Conservation (phyloP, 2,113 vertebrate genomes). For the Ceyx margarethae region DNA sequence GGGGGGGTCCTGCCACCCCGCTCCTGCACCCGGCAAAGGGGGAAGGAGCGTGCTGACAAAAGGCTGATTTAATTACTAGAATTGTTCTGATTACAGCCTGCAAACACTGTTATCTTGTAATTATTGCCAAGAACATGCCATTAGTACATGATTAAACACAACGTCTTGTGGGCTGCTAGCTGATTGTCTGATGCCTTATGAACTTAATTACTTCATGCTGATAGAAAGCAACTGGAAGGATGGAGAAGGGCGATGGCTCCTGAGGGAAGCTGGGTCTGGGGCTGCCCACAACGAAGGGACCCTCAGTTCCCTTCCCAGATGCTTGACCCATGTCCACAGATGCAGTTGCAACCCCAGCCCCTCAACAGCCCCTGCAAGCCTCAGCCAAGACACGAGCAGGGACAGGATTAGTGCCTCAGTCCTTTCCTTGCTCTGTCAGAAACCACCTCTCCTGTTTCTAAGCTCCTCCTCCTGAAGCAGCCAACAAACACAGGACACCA, state of each 20-base stretch:
- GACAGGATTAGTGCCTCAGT: neutral
- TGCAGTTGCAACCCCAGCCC: rapidly evolving
- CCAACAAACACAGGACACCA: neutral
- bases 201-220: conserved; percentile 63
- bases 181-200: conserved; percentile 70
- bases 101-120: conserved; percentile 75
- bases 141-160: conserved; percentile 73
- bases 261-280: neutral
- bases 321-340: neutral
- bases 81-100: conserved; percentile 73
- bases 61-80: conserved; percentile 66
- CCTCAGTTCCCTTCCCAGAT: neutral
- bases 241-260: neutral
- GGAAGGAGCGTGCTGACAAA: neutral
- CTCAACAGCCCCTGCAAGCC: neutral
- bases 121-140: conserved; percentile 74
- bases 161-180: conserved; percentile 63
- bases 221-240: neutral
- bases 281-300: rapidly evolving
- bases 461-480: neutral
- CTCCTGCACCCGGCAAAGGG: neutral
- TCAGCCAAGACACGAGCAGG: neutral
- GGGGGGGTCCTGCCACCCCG: neutral
- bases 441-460: neutral
- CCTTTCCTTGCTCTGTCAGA: no score